These are phyloP conservation scores for Coregonus sp. DNA, from an alignment of 2,797 vertebrate species.

Conservation along the genomic window DNA sequence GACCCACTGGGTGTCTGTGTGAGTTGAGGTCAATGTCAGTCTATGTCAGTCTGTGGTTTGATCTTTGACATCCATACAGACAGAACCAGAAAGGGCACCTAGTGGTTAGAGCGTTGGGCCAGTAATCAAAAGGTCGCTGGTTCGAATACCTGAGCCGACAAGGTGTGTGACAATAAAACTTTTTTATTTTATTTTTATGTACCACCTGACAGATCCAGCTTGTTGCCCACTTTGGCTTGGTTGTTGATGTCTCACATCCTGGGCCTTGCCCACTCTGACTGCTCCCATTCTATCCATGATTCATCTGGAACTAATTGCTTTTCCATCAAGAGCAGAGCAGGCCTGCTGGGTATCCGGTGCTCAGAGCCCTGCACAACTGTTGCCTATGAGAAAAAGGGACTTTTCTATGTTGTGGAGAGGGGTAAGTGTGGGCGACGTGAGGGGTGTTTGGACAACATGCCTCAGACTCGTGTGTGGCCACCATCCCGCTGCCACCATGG, in stretches of 20 bases:
- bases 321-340: neutral
- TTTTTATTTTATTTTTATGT: too few relatives aligned
- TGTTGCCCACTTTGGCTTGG: neutral
- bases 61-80: neutral
- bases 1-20: neutral
- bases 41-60: neutral
- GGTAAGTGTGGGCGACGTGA: slow-evolving; percentile 9
- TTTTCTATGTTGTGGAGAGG: slow-evolving; percentile 18
- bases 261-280: neutral
- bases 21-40: neutral
- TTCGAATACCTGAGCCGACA: too few relatives aligned
- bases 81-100: too few relatives aligned
- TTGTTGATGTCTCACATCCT: neutral
- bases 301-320: slow-evolving; percentile 30
- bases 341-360: neutral
- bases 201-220: slow-evolving; percentile 2
- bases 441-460: neutral
- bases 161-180: too few relatives aligned
- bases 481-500: neutral
- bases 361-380: neutral
- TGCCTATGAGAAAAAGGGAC: slow-evolving; percentile 5
- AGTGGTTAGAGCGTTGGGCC: too few relatives aligned
- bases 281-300: slow-evolving; percentile 6
- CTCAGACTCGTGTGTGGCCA: slow-evolving; percentile 22
- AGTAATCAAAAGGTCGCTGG: too few relatives aligned